Evolutionary conservation across 2,797 vertebrate species (phyloP).

Genomic region (Ciconia nigra): DNA sequence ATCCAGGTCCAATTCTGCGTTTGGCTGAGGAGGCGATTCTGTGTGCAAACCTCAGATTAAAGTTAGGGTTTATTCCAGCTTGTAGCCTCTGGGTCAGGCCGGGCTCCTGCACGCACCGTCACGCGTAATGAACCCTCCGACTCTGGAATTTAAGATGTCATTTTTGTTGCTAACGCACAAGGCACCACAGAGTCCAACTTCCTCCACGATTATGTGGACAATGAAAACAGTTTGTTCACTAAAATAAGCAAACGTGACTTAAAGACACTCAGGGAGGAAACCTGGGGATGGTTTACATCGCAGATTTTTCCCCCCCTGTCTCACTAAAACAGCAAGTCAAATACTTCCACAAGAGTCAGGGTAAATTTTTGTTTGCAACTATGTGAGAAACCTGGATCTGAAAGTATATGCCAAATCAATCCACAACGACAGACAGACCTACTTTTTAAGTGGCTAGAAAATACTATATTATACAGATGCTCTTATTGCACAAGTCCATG

Average conservation of each 20-base stretch:
- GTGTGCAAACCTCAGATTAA: rapidly evolving
- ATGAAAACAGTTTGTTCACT: neutral
- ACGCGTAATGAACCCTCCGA: rapidly evolving
- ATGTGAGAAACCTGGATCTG: neutral
- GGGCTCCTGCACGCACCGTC: neutral
- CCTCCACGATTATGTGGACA: neutral
- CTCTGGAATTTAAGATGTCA: neutral
- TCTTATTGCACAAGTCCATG: neutral
- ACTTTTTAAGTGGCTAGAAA: neutral
- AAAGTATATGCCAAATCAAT: neutral
- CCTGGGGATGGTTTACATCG: neutral
- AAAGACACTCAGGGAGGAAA: neutral
- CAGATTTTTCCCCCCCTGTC: neutral
- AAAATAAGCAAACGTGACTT: neutral
- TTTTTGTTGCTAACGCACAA: neutral
- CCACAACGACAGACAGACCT: neutral
- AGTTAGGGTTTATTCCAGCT: neutral
- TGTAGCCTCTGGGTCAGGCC: neutral
- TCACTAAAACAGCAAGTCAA: neutral
- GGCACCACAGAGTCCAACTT: neutral
- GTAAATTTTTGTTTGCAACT: neutral
- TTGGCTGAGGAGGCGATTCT: neutral
- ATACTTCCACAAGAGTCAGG: neutral
- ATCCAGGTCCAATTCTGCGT: neutral
- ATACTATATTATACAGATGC: neutral